A percentile compares a stretch with the other conserved stretches of the same genome.
phyloP scores from a whole-genome alignment of 35 echinoderm and acorn worm species.

The Apostichopus californicus region DNA sequence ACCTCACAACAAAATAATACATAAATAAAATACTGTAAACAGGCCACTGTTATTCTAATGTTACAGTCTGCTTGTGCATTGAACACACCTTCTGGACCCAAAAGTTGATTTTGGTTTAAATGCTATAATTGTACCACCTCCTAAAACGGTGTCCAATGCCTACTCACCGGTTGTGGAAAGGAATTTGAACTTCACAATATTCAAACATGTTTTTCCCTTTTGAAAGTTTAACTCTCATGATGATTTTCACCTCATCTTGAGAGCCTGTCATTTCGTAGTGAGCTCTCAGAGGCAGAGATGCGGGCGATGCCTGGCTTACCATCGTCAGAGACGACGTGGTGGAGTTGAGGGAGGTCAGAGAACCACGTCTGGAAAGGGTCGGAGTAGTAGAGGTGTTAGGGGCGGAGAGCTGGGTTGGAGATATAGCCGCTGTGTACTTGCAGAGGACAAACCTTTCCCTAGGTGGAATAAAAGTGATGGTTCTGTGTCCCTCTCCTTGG shows the following conservation, averaged over 20 bases:
- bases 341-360: slow-evolving; percentile 31
- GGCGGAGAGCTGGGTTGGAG: slow-evolving; percentile 16
- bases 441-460: slow-evolving; percentile 70
- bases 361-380: slow-evolving; percentile 34
- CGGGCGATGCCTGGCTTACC: slow-evolving; percentile 45
- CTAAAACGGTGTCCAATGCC: neutral
- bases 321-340: slow-evolving; percentile 57
- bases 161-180: slow-evolving; percentile 90
- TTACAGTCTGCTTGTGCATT: no score
- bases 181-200: slow-evolving; percentile 91
- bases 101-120: no score
- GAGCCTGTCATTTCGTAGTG: slow-evolving; percentile 86
- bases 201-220: slow-evolving; percentile 86
- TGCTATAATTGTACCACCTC: no score
- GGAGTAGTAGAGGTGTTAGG: neutral
- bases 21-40: no score
- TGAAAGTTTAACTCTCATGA: slow-evolving; percentile 73
- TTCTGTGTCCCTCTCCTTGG: slow-evolving; percentile 35
- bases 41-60: no score
- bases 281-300: slow-evolving; percentile 71
- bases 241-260: slow-evolving; percentile 69
- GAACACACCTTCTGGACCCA: no score
- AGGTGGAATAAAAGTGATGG: slow-evolving; percentile 63
- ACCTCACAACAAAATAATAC: no score
- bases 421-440: slow-evolving; percentile 66